Conservation (phyloP, 2,113 vertebrate species). For the Mesembrinibis cayennensis region DNA sequence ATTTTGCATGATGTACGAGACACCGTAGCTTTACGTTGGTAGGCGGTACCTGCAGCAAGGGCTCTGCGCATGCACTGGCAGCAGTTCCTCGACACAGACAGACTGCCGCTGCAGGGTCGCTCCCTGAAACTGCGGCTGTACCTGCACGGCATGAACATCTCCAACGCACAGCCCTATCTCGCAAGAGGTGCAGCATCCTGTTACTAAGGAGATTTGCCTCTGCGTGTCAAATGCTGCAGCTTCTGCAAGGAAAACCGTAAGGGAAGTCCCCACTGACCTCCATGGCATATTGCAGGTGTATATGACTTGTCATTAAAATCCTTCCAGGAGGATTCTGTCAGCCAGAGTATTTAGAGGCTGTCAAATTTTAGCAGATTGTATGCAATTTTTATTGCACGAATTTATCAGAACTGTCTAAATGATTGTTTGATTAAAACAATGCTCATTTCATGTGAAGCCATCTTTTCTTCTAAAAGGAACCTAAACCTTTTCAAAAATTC, state of each 20-base stretch:
- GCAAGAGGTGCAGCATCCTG: neutral
- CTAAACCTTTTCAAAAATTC: neutral
- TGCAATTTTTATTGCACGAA: neutral
- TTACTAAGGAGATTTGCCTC: neutral
- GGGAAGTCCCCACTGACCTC: neutral
- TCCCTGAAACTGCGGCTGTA: neutral
- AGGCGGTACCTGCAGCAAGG: neutral
- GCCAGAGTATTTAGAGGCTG: neutral
- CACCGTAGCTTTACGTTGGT: accelerated
- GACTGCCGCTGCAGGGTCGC: accelerated
- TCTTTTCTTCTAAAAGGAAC: neutral
- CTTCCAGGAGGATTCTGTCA: neutral
- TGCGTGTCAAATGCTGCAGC: neutral
- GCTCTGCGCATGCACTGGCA: neutral
- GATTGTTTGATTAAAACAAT: neutral
- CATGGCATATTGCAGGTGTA: neutral
- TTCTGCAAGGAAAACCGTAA: neutral
- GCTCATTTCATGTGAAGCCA: neutral
- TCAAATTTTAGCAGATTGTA: neutral
- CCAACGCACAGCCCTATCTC: accelerated
- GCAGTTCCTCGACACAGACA: neutral
- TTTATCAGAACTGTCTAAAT: neutral
- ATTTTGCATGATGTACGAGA: neutral
- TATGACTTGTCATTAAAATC: neutral
- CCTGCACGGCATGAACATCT: accelerated